Base-by-base conservation (phyloP, 2,888 invertebrate genomes). In the Caenorhabditis sp. region DNA sequence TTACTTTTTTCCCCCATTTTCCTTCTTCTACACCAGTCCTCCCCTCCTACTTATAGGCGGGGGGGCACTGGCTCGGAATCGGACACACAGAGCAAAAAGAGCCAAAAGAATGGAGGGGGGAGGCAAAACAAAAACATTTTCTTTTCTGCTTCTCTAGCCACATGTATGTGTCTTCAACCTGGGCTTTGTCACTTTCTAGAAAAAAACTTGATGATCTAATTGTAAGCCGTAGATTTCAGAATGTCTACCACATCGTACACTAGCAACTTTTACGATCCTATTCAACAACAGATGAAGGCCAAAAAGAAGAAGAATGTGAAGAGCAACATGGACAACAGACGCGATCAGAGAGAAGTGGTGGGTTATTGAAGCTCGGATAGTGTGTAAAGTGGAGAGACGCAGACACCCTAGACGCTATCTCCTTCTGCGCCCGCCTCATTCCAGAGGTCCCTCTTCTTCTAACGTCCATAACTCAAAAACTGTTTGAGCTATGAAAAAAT, bases 1-100 rank as follows among this genome's bases (percentile, higher is more conserved):
- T 59, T 59, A 44, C 72, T 72, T 59, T 59, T 58, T 56, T 41
- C 26, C 69, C 41, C 58, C 72, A 61, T 59, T 59, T 58, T 56
- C 28, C 26, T 56, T 56, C 58, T 38, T 22, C n/a, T 22, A 44
- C 41, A 24, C 35, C 22, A 3, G 28, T 28, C 66, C 14, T 4
- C 12, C 24, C 22, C 14, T 2, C 16, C 26, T 44, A 56, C 54
- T 54, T 54, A 54, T 26, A 54, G 54, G n/a, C n/a, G n/a, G n/a
- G n/a, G n/a, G 26, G 26, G 54, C 26, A 54, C 58, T 35, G 35
- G 35, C 58, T 26, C 49, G 49, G 38, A 38, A 38, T 38, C 49
- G 49, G 49, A 19, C n/a, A 19, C 19, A 19, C 24, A 26, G 51
- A 24, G n/a, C n/a, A n/a, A n/a, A 51, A 24, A 19, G 19, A 24